These are phyloP conservation scores for Platycercus adscitus DNA, from an alignment of 2,113 vertebrate species.

Conservation along the genomic window DNA sequence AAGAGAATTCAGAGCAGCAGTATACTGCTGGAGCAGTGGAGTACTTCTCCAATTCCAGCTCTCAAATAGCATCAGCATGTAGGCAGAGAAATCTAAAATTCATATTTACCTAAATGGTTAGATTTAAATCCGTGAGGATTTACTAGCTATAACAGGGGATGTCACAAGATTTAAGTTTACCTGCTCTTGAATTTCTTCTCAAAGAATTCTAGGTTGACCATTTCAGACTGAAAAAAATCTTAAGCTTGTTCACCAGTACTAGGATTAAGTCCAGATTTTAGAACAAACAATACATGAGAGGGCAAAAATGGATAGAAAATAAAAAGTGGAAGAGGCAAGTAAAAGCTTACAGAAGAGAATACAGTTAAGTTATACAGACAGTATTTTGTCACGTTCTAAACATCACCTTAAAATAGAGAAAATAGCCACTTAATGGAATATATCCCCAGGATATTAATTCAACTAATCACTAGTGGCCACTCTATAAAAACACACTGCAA, in stretches of 20 bases:
- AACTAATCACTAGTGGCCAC: neutral
- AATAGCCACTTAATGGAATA: neutral
- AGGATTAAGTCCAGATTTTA: neutral
- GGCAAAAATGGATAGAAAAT: neutral
- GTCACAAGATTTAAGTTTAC: neutral
- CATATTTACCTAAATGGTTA: neutral
- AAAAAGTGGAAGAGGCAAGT: neutral
- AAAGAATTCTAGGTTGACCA: neutral
- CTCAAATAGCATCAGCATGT: neutral
- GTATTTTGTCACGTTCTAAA: neutral
- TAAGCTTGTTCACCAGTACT: neutral
- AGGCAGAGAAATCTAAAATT: neutral
- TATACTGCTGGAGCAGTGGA: neutral
- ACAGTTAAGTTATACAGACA: neutral
- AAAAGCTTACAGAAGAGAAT: neutral
- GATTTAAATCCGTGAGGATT: neutral
- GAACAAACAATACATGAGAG: neutral
- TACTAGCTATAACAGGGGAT: neutral
- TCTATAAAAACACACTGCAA: conserved; percentile 46
- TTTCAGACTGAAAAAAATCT: neutral
- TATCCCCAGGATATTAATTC: conserved; percentile 35
- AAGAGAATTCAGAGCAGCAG: neutral
- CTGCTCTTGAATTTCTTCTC: neutral
- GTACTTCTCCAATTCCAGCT: neutral
- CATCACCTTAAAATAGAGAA: conserved; percentile 34